Base-by-base conservation (phyloP, 2,888 invertebrate species). In the Petrophora chlorosata region DNA sequence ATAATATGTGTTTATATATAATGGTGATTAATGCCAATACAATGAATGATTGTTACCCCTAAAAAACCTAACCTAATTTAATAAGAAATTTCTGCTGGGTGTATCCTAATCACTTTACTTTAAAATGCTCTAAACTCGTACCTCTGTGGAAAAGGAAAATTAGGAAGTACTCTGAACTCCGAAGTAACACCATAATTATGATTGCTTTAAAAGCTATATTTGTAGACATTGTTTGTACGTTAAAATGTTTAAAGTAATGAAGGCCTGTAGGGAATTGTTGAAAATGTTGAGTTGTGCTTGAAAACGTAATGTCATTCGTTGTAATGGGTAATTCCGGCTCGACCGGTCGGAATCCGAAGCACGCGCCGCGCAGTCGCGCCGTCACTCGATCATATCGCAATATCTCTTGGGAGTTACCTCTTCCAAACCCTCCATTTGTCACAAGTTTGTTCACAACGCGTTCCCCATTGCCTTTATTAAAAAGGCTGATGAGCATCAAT, bases 221-320 rank as follows among this genome's bases (percentile, higher is more conserved):
- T 63, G 65, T 72, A 69, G 72, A 72, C 61, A 64, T 76, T 82
- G 82, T 85, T 85, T 85, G 76, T 83, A 76, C 75, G 76, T 74
- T 71, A 77, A 78, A 83, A 72, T 82, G 82, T 82, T 89, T 87
- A 87, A 44, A 67, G 71, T 86, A 85, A 87, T 88, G 76, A 83
- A 73, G 70, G 85, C 78, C 76, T 79, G 71, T 73, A 73, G 78
- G 73, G 73, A 78, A 69, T 67, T 71, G 74, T 72, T 51, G 65
- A 73, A 74, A 72, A 72, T 73, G 72, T 73, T 77, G 77, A 80
- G 76, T 70, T 72, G 61, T 53, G 67, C 60, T 60, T 73, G 79
- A 85, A 88, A 87, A 71, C 73, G 82, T 82, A 76, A 63, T 79
- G 88, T 90, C 89, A 90, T 88, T 75, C 79, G 66, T 73, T 59